A percentile compares a stretch with the other conserved stretches of the same genome.
These are phyloP conservation scores for Betta splendens DNA, from an alignment of 2,797 vertebrate genomes.

Conservation along the genomic window DNA sequence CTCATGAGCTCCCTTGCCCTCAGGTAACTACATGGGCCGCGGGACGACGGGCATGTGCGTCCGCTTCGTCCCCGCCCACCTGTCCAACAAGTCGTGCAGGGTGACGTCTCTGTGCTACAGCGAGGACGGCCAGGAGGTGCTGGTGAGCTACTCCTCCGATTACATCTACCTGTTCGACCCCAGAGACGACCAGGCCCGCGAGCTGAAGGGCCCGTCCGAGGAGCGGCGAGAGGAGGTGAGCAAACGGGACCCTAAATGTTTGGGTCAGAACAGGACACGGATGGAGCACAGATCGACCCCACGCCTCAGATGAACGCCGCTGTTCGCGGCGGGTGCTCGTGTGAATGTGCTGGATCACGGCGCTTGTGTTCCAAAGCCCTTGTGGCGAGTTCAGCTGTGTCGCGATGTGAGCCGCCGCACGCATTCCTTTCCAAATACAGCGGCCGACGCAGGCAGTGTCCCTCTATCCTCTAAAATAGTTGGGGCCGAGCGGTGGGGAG, in stretches of 20 bases:
- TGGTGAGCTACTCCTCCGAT: conserved; percentile 98
- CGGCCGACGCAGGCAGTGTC: conserved; percentile 68
- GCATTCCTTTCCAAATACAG: conserved; percentile 88
- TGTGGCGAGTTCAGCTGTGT: conserved; percentile 74
- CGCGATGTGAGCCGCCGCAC: conserved; percentile 64
- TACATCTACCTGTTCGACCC: conserved; percentile 98
- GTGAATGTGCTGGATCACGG: conserved; percentile 77
- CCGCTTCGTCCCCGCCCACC: conserved; percentile 94
- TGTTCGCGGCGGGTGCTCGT: conserved; percentile 4
- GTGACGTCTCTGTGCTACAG: conserved; percentile 98
- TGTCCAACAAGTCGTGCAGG: conserved; percentile 95
- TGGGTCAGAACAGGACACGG: too few species aligned
- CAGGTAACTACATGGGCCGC: conserved; percentile 94
- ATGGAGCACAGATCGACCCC: too few species aligned
- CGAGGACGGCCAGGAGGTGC: conserved; percentile 94
- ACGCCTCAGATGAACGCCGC: not conserved
- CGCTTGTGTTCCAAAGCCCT: conserved; percentile 62
- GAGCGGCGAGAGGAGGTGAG: conserved; percentile 94
- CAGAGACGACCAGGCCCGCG: conserved; percentile 93
- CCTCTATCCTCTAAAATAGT: conserved; percentile 77
- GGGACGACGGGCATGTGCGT: conserved; percentile 96
- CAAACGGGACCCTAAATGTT: too few species aligned
- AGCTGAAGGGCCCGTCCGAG: conserved; percentile 95
- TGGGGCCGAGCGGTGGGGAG: conserved; percentile 25
- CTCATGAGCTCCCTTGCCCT: not conserved